Percentiles rank a stretch among this genome's conserved stretches.
phyloP scores from a whole-genome alignment of 2,888 invertebrate species.

The Thera obeliscata region DNA sequence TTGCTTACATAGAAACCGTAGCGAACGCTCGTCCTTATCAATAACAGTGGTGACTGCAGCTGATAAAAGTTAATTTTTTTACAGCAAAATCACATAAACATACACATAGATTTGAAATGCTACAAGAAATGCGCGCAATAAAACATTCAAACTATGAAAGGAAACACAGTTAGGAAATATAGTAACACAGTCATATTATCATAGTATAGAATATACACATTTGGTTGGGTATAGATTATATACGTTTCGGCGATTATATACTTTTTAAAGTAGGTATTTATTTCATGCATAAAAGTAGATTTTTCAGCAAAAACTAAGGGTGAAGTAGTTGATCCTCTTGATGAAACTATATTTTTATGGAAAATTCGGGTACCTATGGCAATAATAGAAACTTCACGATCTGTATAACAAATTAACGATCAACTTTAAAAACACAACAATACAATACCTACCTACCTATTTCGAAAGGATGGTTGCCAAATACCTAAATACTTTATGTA shows the following conservation, averaged over 20 bases:
- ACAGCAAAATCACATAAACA: neutral
- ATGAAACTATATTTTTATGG: too few species aligned
- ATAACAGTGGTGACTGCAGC: neutral
- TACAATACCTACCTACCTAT: neutral
- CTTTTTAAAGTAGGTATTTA: too few species aligned
- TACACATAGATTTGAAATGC: neutral
- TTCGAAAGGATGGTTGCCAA: neutral
- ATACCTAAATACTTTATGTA: conserved; percentile 1
- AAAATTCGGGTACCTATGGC: too few species aligned
- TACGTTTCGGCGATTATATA: too few species aligned
- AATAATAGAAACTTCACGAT: neutral
- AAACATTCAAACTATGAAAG: too few species aligned
- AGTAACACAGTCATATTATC: too few species aligned
- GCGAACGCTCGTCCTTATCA: conserved; percentile 1
- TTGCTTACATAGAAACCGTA: neutral
- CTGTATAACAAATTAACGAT: neutral
- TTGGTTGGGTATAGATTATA: too few species aligned
- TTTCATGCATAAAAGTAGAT: too few species aligned
- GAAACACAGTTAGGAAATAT: too few species aligned
- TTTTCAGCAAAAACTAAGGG: too few species aligned
- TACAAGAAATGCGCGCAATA: neutral
- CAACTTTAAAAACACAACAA: neutral
- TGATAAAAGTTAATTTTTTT: conserved; percentile 1
- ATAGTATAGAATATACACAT: too few species aligned
- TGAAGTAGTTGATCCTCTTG: too few species aligned